These are phyloP conservation scores for Riparia riparia DNA, from an alignment of 2,113 vertebrate species.

Conservation along the genomic window DNA sequence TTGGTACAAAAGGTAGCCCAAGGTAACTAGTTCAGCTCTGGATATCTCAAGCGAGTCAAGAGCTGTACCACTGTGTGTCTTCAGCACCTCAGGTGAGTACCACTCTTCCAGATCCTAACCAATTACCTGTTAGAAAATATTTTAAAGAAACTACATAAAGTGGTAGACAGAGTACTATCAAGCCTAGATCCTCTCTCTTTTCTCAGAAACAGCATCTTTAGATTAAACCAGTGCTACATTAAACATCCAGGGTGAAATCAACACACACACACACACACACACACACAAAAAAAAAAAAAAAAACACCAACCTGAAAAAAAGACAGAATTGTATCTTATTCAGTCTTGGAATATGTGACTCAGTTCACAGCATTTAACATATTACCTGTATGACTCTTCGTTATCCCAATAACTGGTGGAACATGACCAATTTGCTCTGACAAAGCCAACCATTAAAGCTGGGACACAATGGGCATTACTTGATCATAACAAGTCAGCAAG, in stretches of 20 bases:
- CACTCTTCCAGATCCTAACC: not conserved
- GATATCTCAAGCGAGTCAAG: not conserved
- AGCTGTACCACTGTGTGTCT: not conserved
- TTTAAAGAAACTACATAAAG: not conserved
- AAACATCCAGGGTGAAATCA: not conserved
- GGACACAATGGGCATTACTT: not conserved
- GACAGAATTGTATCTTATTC: not conserved
- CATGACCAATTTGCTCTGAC: not conserved
- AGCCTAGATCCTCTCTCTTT: not conserved
- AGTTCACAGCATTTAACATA: not conserved
- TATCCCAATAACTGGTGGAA: not conserved
- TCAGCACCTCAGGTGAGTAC: not conserved
- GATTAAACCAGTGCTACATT: not conserved
- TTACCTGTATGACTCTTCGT: not conserved
- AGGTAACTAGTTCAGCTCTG: not conserved
- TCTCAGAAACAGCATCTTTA: not conserved
- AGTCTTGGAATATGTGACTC: not conserved
- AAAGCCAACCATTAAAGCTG: not conserved
- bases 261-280: no score
- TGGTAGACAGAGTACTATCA: not conserved
- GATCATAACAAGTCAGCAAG: not conserved
- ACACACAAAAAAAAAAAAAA: no score
- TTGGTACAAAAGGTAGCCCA: not conserved
- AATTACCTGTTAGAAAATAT: not conserved
- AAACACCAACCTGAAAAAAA: not conserved